Evolutionary conservation across 2,888 invertebrate species (phyloP).

Genomic region (Hydrotaea diabolus): DNA sequence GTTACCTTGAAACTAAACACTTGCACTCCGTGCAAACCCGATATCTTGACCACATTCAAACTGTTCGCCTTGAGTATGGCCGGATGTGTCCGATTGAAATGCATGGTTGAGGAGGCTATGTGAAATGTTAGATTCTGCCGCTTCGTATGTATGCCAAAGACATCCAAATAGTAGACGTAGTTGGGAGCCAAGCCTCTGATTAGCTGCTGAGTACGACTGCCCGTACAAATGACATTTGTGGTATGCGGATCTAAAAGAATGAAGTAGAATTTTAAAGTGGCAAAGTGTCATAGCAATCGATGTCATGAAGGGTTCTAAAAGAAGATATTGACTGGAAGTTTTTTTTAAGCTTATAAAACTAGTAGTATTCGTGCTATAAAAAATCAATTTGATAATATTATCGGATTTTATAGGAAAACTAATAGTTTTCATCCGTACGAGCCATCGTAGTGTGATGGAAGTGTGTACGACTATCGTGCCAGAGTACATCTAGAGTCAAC

Average conservation of each 20-base stretch:
- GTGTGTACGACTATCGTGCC: no score
- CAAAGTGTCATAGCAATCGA: no score
- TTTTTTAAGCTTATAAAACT: no score
- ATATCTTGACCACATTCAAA: conserved; percentile 81
- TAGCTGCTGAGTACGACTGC: conserved; percentile 77
- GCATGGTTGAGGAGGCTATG: conserved; percentile 74
- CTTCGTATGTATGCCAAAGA: conserved; percentile 79
- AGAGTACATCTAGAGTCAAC: no score
- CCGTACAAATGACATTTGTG: conserved; percentile 79
- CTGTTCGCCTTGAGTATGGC: conserved; percentile 81
- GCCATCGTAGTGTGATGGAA: no score
- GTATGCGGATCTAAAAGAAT: conserved; percentile 67
- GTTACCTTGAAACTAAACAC: conserved; percentile 84
- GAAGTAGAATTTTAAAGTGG: conserved; percentile 9
- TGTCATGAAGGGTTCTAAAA: no score
- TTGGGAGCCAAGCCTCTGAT: conserved; percentile 76
- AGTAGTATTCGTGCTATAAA: no score
- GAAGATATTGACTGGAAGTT: no score
- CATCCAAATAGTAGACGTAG: conserved; percentile 78
- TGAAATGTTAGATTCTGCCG: conserved; percentile 78
- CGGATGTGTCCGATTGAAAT: conserved; percentile 80
- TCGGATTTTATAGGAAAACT: no score
- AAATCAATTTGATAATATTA: no score
- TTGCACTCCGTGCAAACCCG: conserved; percentile 82
- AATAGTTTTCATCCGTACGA: no score